Percentiles rank a stretch among this genome's conserved stretches.
These are phyloP conservation scores for Clinocottus analis DNA, from an alignment of 2,113 vertebrate species.

Conservation along the genomic window DNA sequence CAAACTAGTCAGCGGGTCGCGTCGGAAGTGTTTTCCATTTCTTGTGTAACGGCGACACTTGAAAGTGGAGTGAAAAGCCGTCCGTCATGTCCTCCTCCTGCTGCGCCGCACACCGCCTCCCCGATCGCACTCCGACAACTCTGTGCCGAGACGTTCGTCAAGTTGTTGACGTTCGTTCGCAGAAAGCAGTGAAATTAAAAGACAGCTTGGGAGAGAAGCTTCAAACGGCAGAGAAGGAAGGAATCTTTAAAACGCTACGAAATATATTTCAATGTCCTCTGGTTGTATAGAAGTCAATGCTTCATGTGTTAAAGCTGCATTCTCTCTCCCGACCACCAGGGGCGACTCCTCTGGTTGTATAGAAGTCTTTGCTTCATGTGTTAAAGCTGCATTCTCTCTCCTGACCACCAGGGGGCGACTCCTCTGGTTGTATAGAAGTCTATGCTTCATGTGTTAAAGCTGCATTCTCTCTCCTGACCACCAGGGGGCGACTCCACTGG, in stretches of 20 bases:
- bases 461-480: no score
- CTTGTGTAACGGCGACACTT: not conserved
- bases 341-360: no score
- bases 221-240: not conserved
- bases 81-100: not conserved
- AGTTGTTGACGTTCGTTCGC: not conserved
- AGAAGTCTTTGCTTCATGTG: no score
- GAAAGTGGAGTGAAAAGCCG: not conserved
- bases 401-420: no score
- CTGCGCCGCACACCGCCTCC: not conserved
- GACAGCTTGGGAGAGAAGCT: not conserved
- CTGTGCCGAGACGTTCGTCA: not conserved
- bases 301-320: no score
- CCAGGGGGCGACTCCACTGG: no score
- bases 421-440: no score
- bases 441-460: no score
- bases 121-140: not conserved
- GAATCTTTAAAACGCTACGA: not conserved
- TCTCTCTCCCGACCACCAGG: no score
- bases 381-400: no score
- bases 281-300: no score
- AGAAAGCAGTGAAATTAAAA: not conserved
- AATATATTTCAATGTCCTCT: not conserved
- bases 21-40: not conserved
- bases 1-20: not conserved